Evolutionary conservation across 2,888 invertebrate species (phyloP), one percentile per base, ranked within the genome.

Genomic region (Therioaphis trifolii): DNA sequence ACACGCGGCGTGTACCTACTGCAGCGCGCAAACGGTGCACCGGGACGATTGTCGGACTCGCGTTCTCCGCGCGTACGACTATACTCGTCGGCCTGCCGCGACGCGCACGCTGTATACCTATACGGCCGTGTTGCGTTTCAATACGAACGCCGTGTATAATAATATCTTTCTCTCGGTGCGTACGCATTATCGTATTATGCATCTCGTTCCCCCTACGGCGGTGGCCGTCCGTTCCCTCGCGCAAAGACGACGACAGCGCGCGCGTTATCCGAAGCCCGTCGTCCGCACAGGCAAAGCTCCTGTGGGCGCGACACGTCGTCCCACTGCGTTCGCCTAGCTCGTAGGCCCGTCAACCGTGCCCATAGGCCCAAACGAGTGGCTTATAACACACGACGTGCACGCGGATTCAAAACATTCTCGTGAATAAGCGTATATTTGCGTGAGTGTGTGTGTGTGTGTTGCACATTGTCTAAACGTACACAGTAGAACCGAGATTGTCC

Each of bases 291-390:
- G 15, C 27, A 61, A 75, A 77, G 66, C 77, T 77, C 52, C 66
- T 46, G 77, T 77, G 77, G 77, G 77, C 77, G 77, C 66, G 14
- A 77, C 77, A 66, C 35, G 27, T 75, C 77, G n/a, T 66, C 77
- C 77, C 77, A 77, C 77, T 46, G 35, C 15, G 63, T 46, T 12
- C 29, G 46, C 46, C 21, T 43, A 27, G 27, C 21, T 61, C 76
- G 46, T 46, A 76, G 63, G 61, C 46, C 52, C 21, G n/a, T n/a
- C n/a, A 35, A 35, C 46, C 21, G 43, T 27, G n/a, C 21, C 43
- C 76, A 29, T 46, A 76, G 76, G 61, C 63, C 55, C 12, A 21
- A 21, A 58, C 21, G 12, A 35, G 12, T 24, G 55, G 52, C n/a
- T 5, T n/a, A n/a, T n/a, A 43, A 43, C 11, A 52, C n/a, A 3